Evolutionary conservation across 2,113 vertebrate genomes (phyloP).

Genomic region (Cyanocitta stelleri): DNA sequence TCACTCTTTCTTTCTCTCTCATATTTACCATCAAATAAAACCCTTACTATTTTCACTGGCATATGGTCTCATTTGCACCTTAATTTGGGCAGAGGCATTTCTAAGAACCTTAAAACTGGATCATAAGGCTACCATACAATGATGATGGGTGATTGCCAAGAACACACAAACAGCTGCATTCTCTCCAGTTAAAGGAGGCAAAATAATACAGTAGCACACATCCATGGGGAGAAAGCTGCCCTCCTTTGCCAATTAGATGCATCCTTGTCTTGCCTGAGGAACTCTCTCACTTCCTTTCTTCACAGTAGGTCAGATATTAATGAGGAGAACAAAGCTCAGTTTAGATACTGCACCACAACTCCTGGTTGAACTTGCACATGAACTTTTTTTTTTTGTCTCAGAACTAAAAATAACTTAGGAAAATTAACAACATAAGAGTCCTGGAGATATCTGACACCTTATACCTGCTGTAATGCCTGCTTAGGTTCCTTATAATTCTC

Average conservation of each 20-base stretch:
- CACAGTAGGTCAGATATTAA: not conserved
- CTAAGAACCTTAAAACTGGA: too few species aligned
- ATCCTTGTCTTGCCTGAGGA: not conserved
- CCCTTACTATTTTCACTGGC: too few species aligned
- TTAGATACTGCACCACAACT: not conserved
- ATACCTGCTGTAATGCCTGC: not conserved
- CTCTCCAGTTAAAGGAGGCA: not conserved
- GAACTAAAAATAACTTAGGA: not conserved
- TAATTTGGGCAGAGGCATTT: too few species aligned
- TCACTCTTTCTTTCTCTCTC: too few species aligned
- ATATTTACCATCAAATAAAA: too few species aligned
- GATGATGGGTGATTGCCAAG: not conserved
- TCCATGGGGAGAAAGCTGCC: not conserved
- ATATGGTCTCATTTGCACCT: too few species aligned
- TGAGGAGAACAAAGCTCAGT: not conserved
- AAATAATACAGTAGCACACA: not conserved
- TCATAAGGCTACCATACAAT: not conserved
- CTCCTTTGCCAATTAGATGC: not conserved
- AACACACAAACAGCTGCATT: not conserved
- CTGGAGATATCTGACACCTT: not conserved
- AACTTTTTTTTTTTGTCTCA: not conserved
- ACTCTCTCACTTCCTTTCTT: not conserved
- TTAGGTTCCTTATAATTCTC: not conserved
- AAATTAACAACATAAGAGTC: not conserved
- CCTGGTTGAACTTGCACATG: not conserved